Base-by-base conservation (phyloP, 2,113 vertebrate genomes). In the Cariama cristata region DNA sequence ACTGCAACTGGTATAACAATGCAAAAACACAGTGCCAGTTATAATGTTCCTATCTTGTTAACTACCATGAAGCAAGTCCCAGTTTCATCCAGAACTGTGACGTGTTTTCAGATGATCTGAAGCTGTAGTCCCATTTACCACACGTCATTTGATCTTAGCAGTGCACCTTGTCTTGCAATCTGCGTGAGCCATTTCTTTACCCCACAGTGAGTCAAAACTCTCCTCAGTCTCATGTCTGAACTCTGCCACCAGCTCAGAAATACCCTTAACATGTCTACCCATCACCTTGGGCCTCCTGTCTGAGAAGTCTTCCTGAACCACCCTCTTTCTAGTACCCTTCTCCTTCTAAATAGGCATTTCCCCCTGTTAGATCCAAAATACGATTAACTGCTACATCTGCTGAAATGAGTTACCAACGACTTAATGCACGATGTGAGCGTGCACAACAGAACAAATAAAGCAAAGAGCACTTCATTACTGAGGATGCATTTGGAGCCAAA, bases 81-180 rank as follows among this genome's bases (percentile, higher is more conserved):
- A 4, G 23, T 47, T 81, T 71, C 56, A 81, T 42, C 60, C 35
- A 68, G 35, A 49, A 45, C 40, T 64, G 40, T 49, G 52, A 14
- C 0, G 2, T 17, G 3, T 47, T 76, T 79, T 47, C 69, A 79
- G 42, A 56, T 73, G 27, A 14, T 84, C 79, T 87, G 47, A 59
- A 79, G 38, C 5, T 66, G 23, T 11, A 87, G 76, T n/a, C 27
- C 47, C 52, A 49, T 72, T 68, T 79, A 53, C 9, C 33, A 69
- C 28, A 56, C 0, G 0, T 27, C 42, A 63, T 18, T 56, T 72
- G 26, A 68, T 59, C 40, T 44, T 21, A 90, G 52, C 4, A 13
- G 79, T 13, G 38, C n/a, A 52, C 4, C 35, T 16, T 6, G n/a
- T 53, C 84, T 79, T 59, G n/a, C 64, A 93, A 42, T 15, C 19